Evolutionary conservation across 2,797 vertebrate species (phyloP).

Genomic region (Xenops minutus): DNA sequence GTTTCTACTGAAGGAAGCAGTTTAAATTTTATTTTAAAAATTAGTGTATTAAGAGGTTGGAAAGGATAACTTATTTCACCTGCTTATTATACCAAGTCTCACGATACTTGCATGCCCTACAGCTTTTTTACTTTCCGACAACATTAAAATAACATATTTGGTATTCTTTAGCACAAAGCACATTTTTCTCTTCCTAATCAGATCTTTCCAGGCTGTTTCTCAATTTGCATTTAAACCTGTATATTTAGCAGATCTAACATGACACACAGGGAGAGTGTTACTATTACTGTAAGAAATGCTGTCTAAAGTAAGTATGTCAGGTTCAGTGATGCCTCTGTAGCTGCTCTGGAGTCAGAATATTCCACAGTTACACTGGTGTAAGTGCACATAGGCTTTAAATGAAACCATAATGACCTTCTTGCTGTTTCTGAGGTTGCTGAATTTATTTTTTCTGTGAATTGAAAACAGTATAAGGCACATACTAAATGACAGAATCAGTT

Average conservation of each 20-base stretch:
- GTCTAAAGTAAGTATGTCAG: background rate
- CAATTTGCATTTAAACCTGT: slow-evolving; percentile 1
- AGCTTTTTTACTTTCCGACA: background rate
- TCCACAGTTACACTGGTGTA: background rate
- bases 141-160: background rate
- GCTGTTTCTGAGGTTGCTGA: background rate
- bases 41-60: background rate
- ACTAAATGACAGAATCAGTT: background rate
- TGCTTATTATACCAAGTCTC: background rate
- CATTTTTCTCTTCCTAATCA: slow-evolving; percentile 4
- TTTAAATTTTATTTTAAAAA: background rate
- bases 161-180: background rate
- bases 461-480: background rate
- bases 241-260: background rate
- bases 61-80: background rate
- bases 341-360: background rate
- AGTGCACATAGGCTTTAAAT: background rate
- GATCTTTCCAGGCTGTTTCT: background rate
- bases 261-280: background rate
- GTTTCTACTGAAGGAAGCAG: background rate
- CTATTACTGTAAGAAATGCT: background rate
- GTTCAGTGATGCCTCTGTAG: background rate
- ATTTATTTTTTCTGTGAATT: background rate
- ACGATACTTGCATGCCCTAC: background rate
- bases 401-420: background rate